Conservation (phyloP, 64 coral and sea anemone genomes). For the Catalaphyllia jardinei region DNA sequence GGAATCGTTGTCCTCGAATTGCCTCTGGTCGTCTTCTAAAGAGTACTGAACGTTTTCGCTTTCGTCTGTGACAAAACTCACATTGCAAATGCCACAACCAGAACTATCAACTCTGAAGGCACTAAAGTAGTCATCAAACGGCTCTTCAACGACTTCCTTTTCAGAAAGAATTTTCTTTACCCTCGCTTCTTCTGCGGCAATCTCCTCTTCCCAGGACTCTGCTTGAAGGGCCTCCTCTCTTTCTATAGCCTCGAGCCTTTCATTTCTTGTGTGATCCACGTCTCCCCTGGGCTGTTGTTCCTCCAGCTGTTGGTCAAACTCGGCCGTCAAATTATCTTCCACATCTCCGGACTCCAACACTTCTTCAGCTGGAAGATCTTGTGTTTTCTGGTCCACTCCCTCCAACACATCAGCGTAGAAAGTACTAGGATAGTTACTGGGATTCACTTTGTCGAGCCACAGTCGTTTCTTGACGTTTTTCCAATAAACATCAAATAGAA, state of each 20-base stretch:
- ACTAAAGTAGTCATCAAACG: background rate
- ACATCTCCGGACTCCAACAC: background rate
- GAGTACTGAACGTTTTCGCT: background rate
- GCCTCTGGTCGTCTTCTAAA: too few species aligned
- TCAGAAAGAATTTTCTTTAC: background rate
- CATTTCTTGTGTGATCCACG: background rate
- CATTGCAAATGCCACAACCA: background rate
- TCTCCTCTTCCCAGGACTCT: background rate
- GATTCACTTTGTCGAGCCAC: background rate
- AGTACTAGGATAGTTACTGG: background rate
- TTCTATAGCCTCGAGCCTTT: background rate
- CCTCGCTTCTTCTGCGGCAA: background rate
- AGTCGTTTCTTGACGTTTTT: background rate
- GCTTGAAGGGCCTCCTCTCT: background rate
- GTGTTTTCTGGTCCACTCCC: background rate
- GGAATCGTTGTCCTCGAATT: too few species aligned
- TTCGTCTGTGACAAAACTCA: background rate
- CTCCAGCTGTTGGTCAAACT: background rate
- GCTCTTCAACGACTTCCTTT: background rate
- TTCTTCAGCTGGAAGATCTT: background rate
- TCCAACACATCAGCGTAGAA: background rate
- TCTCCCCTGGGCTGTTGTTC: background rate
- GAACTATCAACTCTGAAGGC: background rate
- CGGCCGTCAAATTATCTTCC: background rate
- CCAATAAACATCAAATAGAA: constrained; percentile 63